These are phyloP conservation scores for Sakesphorus luctuosus DNA, from an alignment of 2,113 vertebrate species.

Conservation along the genomic window DNA sequence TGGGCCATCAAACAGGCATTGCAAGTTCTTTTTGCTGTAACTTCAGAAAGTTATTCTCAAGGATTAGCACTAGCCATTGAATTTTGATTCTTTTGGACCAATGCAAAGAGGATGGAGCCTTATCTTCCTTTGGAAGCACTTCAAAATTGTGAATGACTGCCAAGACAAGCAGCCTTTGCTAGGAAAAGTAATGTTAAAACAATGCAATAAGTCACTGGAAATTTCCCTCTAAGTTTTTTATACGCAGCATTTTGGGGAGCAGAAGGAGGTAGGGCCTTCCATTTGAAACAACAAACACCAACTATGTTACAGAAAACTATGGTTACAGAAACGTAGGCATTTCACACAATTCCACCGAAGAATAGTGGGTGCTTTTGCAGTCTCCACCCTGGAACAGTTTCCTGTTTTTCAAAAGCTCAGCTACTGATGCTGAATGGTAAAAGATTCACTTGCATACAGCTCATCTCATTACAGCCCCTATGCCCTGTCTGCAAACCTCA, in stretches of 20 bases:
- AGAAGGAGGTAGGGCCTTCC: neutral
- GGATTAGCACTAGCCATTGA: neutral
- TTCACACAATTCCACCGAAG: neutral
- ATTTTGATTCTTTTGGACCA: neutral
- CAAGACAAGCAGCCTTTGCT: constrained; percentile 54
- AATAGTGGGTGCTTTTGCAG: neutral
- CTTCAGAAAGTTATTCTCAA: neutral
- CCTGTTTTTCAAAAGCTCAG: neutral
- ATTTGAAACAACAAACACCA: constrained; percentile 21
- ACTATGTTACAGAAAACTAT: neutral
- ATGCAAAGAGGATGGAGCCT: neutral
- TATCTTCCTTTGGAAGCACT: constrained; percentile 12
- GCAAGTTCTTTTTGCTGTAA: neutral
- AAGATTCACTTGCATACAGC: neutral
- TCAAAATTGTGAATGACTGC: constrained; percentile 24
- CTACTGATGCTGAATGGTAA: neutral
- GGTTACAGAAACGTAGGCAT: neutral
- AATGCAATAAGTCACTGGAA: constrained; percentile 55
- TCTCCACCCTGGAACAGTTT: neutral
- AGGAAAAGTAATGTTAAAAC: constrained; percentile 60
- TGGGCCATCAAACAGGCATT: neutral
- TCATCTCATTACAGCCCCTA: neutral
- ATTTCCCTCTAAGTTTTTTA: constrained; percentile 39
- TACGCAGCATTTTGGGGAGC: neutral
- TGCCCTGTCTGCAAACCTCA: neutral